Evolutionary conservation across 2,888 invertebrate species (phyloP).

Genomic region (Xestobium rufovillosum): DNA sequence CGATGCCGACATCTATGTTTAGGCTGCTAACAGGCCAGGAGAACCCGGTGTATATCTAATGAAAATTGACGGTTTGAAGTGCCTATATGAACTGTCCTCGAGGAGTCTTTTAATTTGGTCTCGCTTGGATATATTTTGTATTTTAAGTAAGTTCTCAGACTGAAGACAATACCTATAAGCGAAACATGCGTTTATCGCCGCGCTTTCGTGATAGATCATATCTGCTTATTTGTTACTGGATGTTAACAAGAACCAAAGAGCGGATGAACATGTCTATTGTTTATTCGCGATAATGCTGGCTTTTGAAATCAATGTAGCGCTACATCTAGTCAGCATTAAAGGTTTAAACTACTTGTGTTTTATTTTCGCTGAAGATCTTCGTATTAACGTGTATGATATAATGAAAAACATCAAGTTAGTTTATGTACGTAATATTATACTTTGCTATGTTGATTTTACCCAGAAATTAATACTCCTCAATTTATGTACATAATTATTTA

Average conservation of each 20-base stretch:
- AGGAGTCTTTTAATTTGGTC: constrained; percentile 35
- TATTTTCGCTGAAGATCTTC: background rate
- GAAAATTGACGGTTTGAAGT: constrained; percentile 48
- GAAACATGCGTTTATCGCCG: constrained; percentile 30
- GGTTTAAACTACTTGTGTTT: constrained; percentile 14
- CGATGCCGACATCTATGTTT: constrained; percentile 99
- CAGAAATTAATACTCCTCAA: no score
- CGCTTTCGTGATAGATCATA: constrained; percentile 43
- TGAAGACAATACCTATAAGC: constrained; percentile 3
- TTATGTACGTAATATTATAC: no score
- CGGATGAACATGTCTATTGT: no score
- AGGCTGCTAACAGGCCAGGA: constrained; percentile 98
- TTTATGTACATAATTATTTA: no score
- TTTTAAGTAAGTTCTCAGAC: background rate
- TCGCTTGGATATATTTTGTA: background rate
- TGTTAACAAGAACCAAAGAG: background rate
- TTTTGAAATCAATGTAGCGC: constrained; percentile 36
- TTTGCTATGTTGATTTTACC: no score
- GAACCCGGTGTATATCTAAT: constrained; percentile 96
- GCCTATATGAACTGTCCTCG: constrained; percentile 49
- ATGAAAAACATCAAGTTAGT: no score
- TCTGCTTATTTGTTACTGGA: constrained; percentile 34
- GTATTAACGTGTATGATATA: no score
- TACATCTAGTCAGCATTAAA: constrained; percentile 37
- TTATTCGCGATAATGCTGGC: constrained; percentile 30